Conservation (phyloP, 2,888 invertebrate genomes). For the Lordiphosa andalusiaca region DNA sequence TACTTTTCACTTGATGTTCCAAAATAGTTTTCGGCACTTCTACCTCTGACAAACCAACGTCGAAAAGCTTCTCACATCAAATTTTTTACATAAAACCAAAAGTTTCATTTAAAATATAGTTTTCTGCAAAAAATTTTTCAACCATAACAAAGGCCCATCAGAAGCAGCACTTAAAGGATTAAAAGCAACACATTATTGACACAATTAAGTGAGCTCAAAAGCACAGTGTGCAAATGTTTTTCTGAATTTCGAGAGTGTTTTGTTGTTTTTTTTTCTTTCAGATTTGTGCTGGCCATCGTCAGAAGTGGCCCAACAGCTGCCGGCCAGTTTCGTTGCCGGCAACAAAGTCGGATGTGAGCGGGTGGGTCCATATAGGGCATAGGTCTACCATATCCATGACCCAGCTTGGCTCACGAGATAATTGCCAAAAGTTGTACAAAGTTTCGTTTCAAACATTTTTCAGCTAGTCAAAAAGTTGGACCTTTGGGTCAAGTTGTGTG, state of each 20-base stretch:
- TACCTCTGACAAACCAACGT: no score
- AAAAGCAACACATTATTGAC: slow-evolving; percentile 47
- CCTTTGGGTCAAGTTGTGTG: slow-evolving; percentile 68
- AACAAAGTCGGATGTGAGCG: slow-evolving; percentile 11
- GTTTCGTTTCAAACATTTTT: slow-evolving; percentile 60
- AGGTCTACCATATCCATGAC: slow-evolving; percentile 33
- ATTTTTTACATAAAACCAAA: no score
- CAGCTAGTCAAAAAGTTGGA: slow-evolving; percentile 68
- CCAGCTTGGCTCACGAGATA: slow-evolving; percentile 64
- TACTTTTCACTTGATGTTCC: no score
- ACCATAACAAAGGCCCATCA: slow-evolving; percentile 10
- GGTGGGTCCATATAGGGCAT: slow-evolving; percentile 11
- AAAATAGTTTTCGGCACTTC: no score
- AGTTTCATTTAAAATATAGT: not conserved
- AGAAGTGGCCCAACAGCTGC: slow-evolving; percentile 27
- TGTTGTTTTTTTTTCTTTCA: slow-evolving; percentile 2
- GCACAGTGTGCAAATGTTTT: slow-evolving; percentile 24
- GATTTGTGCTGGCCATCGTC: slow-evolving; percentile 2
- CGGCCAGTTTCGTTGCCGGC: slow-evolving; percentile 38
- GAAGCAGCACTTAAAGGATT: slow-evolving; percentile 58
- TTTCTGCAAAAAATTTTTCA: slow-evolving; percentile 5
- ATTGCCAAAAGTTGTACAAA: slow-evolving; percentile 75
- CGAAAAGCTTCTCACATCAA: no score
- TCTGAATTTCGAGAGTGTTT: slow-evolving; percentile 4
- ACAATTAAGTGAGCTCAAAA: slow-evolving; percentile 33